These are phyloP conservation scores for Ovis canadensis DNA, from an alignment of 2,113 vertebrate genomes.

Conservation along the genomic window DNA sequence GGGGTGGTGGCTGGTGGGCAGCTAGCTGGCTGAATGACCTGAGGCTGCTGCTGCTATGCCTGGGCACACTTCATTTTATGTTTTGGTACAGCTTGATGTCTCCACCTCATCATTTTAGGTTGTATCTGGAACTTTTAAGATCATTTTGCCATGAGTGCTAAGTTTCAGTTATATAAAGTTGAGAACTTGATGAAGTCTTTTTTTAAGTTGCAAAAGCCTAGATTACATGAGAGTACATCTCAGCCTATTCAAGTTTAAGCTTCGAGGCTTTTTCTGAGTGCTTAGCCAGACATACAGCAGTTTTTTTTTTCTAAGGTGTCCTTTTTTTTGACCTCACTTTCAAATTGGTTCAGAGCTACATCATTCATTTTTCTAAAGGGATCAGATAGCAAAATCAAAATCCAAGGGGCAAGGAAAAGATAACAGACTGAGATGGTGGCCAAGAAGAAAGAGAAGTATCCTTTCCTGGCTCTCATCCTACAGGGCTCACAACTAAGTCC, in stretches of 20 bases:
- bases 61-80: slow-evolving; percentile 40
- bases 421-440: neutral
- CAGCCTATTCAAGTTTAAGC: neutral
- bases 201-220: neutral
- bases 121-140: slow-evolving; percentile 9
- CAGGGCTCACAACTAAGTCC: neutral
- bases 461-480: neutral
- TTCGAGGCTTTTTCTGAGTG: neutral
- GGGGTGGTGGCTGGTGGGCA: slow-evolving; percentile 61
- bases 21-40: slow-evolving; percentile 51
- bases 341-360: neutral
- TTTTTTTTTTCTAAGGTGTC: slow-evolving; percentile 5
- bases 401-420: neutral
- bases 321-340: neutral
- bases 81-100: slow-evolving; percentile 39
- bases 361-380: neutral
- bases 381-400: neutral
- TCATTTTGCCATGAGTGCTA: neutral
- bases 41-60: slow-evolving; percentile 16
- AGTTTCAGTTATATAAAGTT: slow-evolving; percentile 1
- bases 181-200: neutral
- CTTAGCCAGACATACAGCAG: neutral
- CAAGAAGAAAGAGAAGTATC: neutral
- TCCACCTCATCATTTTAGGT: slow-evolving; percentile 8
- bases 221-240: neutral